A percentile compares a stretch with the other conserved stretches of the same genome.
Conservation (phyloP, 37 sponge, comb jelly and placozoan species). For the Mnemiopsis leidyi region DNA sequence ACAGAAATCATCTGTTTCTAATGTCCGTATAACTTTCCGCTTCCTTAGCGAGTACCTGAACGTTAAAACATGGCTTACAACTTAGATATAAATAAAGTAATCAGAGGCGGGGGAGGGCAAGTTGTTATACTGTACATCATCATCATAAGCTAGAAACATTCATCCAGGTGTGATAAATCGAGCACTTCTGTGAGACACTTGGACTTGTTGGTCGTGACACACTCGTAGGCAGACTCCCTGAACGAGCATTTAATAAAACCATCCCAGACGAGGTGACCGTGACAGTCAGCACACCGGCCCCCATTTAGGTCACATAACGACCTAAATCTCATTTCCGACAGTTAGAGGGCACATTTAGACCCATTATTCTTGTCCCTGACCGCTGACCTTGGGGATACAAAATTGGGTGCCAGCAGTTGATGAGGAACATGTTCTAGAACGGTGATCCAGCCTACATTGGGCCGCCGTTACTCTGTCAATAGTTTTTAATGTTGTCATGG, state of each 20-base stretch:
- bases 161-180: too few relatives aligned
- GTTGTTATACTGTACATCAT: too few relatives aligned
- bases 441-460: too few relatives aligned
- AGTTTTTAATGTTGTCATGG: background rate
- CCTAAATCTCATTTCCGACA: background rate
- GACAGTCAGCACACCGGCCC: background rate
- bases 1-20: background rate
- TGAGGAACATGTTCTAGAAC: background rate
- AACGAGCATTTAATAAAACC: background rate
- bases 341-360: background rate
- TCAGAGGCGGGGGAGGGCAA: too few relatives aligned
- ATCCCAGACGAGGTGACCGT: background rate
- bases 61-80: background rate
- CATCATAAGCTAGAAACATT: too few relatives aligned
- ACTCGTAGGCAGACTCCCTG: too few relatives aligned
- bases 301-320: background rate
- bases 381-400: background rate
- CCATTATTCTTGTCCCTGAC: background rate
- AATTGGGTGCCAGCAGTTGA: background rate
- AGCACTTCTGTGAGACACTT: too few relatives aligned
- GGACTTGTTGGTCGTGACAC: too few relatives aligned
- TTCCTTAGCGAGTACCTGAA: constrained; percentile 44
- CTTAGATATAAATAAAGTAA: too few relatives aligned
- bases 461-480: too few relatives aligned
- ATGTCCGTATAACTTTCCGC: background rate